A percentile compares a stretch with the other conserved stretches of the same genome.
phyloP scores from a whole-genome alignment of 2,888 invertebrate species.

The Caenorhabditis wallacei region DNA sequence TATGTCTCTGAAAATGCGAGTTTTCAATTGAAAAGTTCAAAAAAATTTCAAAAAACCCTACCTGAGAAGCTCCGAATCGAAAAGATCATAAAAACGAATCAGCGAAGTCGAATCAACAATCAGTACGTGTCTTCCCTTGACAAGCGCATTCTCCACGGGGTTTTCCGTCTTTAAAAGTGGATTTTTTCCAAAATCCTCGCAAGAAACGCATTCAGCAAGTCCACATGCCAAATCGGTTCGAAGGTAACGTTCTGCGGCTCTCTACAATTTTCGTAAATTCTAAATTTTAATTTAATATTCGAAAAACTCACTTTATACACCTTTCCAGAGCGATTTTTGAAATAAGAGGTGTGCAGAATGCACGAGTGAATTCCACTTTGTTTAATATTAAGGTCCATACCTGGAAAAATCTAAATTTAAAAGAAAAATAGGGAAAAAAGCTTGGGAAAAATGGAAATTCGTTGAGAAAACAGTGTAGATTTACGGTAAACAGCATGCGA shows the following conservation, averaged over 20 bases:
- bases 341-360: constrained; percentile 66
- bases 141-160: constrained; percentile 40
- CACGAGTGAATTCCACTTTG: constrained; percentile 76
- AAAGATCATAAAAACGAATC: constrained; percentile 79
- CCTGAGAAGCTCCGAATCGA: constrained; percentile 75
- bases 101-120: constrained; percentile 75
- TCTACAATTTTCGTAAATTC: constrained; percentile 67
- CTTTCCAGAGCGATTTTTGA: constrained; percentile 72
- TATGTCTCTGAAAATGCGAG: constrained; percentile 69
- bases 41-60: constrained; percentile 36
- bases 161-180: constrained; percentile 37
- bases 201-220: constrained; percentile 54
- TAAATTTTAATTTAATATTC: not conserved
- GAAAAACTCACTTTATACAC: constrained; percentile 63
- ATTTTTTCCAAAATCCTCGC: constrained; percentile 63
- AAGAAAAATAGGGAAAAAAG: not conserved
- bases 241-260: constrained; percentile 79
- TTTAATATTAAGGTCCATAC: constrained; percentile 76
- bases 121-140: constrained; percentile 66
- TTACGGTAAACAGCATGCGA: constrained; percentile 33
- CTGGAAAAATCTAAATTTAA: not conserved
- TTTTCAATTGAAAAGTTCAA: constrained; percentile 1
- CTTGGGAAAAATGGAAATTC: not conserved
- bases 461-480: constrained; percentile 24
- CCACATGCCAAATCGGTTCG: constrained; percentile 80